Conservation (phyloP, 2,113 vertebrate species). For the Xenopus laevis region DNA sequence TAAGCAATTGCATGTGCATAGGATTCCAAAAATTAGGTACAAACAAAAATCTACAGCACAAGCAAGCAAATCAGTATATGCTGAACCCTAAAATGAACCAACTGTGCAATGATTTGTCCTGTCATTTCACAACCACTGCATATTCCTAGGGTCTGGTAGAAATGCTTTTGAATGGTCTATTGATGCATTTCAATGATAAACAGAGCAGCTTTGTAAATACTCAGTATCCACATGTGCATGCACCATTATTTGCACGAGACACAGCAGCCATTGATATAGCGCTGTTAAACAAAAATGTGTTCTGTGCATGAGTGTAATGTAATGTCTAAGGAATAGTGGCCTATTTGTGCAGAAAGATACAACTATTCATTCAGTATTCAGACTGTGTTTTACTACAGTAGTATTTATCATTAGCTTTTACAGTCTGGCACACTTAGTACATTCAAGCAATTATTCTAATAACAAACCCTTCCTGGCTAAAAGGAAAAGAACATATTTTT, state of each 20-base stretch:
- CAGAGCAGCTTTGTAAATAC: neutral
- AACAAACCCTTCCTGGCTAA: too few relatives aligned
- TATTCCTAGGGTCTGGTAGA: too few relatives aligned
- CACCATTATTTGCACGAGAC: neutral
- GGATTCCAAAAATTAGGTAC: too few relatives aligned
- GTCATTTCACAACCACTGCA: too few relatives aligned
- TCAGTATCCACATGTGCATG: neutral
- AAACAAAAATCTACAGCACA: too few relatives aligned
- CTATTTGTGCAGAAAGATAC: neutral
- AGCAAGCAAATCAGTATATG: too few relatives aligned
- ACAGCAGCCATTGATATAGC: neutral
- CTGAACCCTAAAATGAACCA: too few relatives aligned
- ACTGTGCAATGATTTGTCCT: too few relatives aligned
- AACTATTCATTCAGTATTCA: neutral
- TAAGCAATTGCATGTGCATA: too few relatives aligned
- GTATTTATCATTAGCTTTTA: neutral
- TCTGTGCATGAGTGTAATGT: neutral
- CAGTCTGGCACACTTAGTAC: neutral
- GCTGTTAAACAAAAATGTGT: neutral
- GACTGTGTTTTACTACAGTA: neutral
- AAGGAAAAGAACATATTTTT: too few relatives aligned
- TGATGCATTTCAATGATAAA: neutral
- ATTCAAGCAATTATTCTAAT: neutral
- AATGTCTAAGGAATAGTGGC: neutral
- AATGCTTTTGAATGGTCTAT: neutral